A percentile compares a stretch with the other conserved stretches of the same genome.
Evolutionary conservation across 2,113 vertebrate species (phyloP).

Genomic region (Bos indicus): DNA sequence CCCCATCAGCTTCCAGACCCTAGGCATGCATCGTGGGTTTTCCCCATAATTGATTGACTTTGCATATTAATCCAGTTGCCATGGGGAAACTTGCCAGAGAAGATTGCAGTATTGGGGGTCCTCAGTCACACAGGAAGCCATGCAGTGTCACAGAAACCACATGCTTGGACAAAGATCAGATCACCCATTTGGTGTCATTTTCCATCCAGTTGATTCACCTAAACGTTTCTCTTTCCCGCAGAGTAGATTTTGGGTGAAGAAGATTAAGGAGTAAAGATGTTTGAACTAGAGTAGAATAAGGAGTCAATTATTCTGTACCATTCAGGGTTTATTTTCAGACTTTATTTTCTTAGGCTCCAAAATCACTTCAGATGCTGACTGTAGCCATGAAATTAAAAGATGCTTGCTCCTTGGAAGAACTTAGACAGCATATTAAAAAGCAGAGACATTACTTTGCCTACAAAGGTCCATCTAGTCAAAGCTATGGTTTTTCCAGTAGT

Average conservation of each 20-base stretch:
- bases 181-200: accelerated
- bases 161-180: background rate
- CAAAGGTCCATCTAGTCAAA: background rate
- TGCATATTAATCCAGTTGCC: background rate
- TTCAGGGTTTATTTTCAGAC: background rate
- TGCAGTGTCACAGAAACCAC: background rate
- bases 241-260: background rate
- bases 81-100: accelerated
- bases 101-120: background rate
- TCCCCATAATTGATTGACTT: background rate
- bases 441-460: background rate
- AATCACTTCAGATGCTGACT: background rate
- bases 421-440: background rate
- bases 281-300: no score
- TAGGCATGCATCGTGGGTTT: background rate
- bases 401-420: background rate
- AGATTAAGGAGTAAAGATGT: background rate
- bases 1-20: background rate
- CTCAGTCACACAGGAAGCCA: background rate
- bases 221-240: accelerated
- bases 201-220: background rate
- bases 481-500: background rate
- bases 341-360: background rate
- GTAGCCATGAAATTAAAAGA: background rate
- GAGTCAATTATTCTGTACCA: background rate